These are phyloP conservation scores for Craterocephalus amniculus DNA, from an alignment of 2,797 vertebrate genomes.

Conservation along the genomic window DNA sequence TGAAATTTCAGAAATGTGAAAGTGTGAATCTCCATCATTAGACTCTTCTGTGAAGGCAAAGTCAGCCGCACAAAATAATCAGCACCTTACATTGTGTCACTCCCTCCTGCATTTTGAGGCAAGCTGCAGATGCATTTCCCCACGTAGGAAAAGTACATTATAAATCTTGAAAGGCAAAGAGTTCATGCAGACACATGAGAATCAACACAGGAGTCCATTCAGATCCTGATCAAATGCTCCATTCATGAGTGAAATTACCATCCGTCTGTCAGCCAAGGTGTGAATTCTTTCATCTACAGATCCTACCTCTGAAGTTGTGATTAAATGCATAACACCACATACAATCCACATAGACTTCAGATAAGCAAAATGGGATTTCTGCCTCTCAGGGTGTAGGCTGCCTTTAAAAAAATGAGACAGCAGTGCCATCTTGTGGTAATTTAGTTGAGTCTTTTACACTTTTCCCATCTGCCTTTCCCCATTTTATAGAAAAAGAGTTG, in stretches of 20 bases:
- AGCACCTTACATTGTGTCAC: conserved; percentile 56
- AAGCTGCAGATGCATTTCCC: conserved; percentile 60
- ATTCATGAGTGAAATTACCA: conserved; percentile 84
- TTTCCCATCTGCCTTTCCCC: neutral
- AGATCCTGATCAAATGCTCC: conserved; percentile 83
- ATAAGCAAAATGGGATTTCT: conserved; percentile 64
- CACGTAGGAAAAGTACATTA: conserved; percentile 73
- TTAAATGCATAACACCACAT: conserved; percentile 76
- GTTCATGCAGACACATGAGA: conserved; percentile 74
- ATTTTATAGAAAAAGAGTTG: neutral
- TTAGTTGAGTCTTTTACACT: neutral
- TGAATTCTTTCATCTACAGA: conserved; percentile 81
- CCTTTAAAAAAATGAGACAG: conserved; percentile 34
- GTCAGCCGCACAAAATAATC: conserved; percentile 64
- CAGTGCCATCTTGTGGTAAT: conserved; percentile 70
- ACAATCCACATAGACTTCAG: conserved; percentile 56
- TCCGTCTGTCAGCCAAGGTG: conserved; percentile 80
- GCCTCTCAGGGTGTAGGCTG: conserved; percentile 1
- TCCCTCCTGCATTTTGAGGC: conserved; percentile 53
- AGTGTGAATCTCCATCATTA: conserved; percentile 58
- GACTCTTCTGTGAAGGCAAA: conserved; percentile 37
- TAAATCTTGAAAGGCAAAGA: conserved; percentile 60
- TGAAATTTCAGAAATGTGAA: conserved; percentile 41
- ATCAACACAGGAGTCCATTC: conserved; percentile 75
- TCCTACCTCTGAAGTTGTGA: conserved; percentile 73